Evolutionary conservation across 2,888 invertebrate genomes (phyloP).

Genomic region (Ophion obscuratus): DNA sequence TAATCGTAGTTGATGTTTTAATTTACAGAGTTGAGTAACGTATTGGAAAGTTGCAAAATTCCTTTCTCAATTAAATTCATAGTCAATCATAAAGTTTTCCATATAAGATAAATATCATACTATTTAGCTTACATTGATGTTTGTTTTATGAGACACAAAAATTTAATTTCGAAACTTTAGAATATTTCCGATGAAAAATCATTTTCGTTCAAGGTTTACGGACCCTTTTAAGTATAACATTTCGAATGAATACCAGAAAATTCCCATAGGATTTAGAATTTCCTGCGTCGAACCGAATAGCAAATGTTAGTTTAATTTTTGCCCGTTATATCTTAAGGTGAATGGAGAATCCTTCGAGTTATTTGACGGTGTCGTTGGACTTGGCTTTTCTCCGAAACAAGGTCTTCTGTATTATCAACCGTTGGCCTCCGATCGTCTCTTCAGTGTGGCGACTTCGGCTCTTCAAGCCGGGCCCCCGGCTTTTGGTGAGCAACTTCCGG

Average conservation of each 20-base stretch:
- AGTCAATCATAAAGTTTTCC: no score
- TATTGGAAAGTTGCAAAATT: no score
- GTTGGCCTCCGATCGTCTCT: slow-evolving; percentile 90
- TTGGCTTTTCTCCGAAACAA: slow-evolving; percentile 88
- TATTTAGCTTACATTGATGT: no score
- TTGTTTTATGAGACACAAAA: no score
- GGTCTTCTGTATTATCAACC: slow-evolving; percentile 90
- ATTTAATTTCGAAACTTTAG: no score
- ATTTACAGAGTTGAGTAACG: no score
- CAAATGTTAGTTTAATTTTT: not conserved
- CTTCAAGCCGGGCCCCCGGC: slow-evolving; percentile 90
- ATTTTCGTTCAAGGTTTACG: no score
- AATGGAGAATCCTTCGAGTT: slow-evolving; percentile 88
- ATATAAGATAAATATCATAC: no score
- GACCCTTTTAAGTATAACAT: not conserved
- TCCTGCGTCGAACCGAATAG: not conserved
- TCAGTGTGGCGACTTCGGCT: slow-evolving; percentile 90
- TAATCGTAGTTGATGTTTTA: no score
- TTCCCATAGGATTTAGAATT: not conserved
- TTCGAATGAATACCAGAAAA: not conserved
- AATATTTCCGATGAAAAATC: no score
- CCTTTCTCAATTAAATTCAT: no score
- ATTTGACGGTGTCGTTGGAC: slow-evolving; percentile 90
- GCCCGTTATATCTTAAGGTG: slow-evolving; percentile 83
- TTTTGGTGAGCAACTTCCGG: slow-evolving; percentile 89